Conservation (phyloP, 2,888 invertebrate species). For the Camponotus fellah region DNA sequence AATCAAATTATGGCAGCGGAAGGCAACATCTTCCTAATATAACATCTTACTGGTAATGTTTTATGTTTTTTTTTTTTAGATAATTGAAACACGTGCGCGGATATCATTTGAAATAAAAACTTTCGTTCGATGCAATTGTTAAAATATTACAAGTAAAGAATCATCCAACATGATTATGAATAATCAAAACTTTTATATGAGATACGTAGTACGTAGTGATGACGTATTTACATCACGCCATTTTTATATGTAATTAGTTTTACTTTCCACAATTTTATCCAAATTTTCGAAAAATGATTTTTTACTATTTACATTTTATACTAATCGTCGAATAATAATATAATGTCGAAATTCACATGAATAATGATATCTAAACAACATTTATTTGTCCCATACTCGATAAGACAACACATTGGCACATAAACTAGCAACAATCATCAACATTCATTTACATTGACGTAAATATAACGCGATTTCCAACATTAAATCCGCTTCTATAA, state of each 20-base stretch:
- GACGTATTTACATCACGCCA: background rate
- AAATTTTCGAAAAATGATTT: background rate
- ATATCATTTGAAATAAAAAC: conserved; percentile 2
- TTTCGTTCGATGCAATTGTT: background rate
- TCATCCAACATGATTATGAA: background rate
- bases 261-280: background rate
- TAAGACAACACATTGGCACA: conserved; percentile 82
- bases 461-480: conserved; percentile 76
- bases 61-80: background rate
- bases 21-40: conserved; percentile 94
- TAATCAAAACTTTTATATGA: background rate
- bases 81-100: background rate
- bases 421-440: conserved; percentile 84
- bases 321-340: conserved; percentile 5
- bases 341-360: background rate
- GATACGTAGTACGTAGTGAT: background rate
- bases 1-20: conserved; percentile 97
- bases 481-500: conserved; percentile 68
- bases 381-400: conserved; percentile 80
- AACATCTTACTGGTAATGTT: conserved; percentile 78
- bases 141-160: background rate
- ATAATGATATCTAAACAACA: conserved; percentile 77
- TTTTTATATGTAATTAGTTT: background rate
- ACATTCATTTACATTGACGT: conserved; percentile 81
- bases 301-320: conserved; percentile 18